These are phyloP conservation scores for Balanococcus diminutus DNA, from an alignment of 2,888 invertebrate genomes.

Conservation along the genomic window DNA sequence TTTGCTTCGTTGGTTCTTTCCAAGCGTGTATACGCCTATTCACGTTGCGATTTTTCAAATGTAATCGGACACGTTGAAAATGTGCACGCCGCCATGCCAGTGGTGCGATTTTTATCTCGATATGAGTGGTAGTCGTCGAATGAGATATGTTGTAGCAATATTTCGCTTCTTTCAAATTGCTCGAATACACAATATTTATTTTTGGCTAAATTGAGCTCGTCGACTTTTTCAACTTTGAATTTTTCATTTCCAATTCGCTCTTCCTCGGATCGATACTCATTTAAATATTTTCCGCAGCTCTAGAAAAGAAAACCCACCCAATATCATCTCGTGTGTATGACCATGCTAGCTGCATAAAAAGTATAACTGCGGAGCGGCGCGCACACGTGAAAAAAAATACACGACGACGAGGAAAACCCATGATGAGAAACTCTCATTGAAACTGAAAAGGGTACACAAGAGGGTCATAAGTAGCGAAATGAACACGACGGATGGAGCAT, in stretches of 20 bases:
- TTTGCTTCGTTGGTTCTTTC: neutral
- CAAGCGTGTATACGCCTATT: neutral
- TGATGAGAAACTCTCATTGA: neutral
- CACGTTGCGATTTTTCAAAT: neutral
- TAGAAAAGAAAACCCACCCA: neutral
- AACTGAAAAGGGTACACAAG: conserved; percentile 5
- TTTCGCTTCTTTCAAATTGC: neutral
- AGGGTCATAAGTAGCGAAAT: neutral
- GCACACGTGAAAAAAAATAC: neutral
- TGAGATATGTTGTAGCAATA: neutral
- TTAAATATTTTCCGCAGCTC: neutral
- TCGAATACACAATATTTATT: neutral
- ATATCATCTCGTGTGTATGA: neutral
- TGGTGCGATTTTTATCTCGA: neutral
- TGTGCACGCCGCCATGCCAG: neutral
- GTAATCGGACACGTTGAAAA: neutral
- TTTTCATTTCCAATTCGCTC: neutral
- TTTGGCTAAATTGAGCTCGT: neutral
- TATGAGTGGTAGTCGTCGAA: neutral
- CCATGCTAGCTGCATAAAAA: neutral
- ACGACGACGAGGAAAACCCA: neutral
- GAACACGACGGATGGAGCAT: neutral
- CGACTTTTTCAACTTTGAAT: neutral
- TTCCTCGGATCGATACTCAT: neutral
- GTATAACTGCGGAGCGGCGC: too few relatives aligned